Percentiles rank a stretch among this genome's conserved stretches.
Conservation (phyloP, 1,140 invertebrate species). For the Diorhabda sublineata region DNA sequence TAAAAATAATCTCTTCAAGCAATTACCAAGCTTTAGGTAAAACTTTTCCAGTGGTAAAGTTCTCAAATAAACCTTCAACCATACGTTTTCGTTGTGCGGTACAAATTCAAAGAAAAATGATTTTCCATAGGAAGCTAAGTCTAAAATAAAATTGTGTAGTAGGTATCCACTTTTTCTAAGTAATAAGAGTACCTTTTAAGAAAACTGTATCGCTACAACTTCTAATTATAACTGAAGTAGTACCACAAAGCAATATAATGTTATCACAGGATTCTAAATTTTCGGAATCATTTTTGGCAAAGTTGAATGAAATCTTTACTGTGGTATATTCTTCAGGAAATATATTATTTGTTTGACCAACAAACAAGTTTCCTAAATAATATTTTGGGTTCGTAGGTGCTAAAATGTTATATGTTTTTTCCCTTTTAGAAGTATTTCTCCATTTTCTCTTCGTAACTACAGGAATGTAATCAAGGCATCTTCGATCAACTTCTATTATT, state of each 20-base stretch:
- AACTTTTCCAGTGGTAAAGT: conserved; percentile 35
- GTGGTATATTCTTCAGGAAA: conserved; percentile 8
- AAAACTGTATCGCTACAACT: conserved; percentile 3
- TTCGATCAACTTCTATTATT: background rate
- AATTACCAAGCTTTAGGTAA: conserved; percentile 28
- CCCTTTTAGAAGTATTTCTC: background rate
- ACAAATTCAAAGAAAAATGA: conserved; percentile 14
- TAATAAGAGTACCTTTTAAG: conserved; percentile 10
- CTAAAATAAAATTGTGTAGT: conserved; percentile 11
- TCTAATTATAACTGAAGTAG: conserved; percentile 7
- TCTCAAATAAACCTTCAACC: conserved; percentile 28
- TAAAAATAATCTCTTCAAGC: conserved; percentile 32
- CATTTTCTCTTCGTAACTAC: conserved; percentile 13
- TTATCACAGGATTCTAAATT: background rate
- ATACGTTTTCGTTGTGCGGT: conserved; percentile 5
- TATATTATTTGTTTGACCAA: conserved; percentile 5
- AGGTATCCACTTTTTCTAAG: background rate
- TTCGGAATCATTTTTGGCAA: background rate
- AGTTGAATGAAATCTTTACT: conserved; percentile 7
- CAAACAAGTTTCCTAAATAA: conserved; percentile 12
- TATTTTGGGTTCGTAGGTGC: background rate
- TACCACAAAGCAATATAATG: conserved; percentile 4
- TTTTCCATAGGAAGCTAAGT: background rate
- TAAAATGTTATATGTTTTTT: background rate
- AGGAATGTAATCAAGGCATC: conserved; percentile 9